Percentiles rank a stretch among this genome's conserved stretches.
Conservation (phyloP, 2,888 invertebrate genomes). For the Chouioia cunea region DNA sequence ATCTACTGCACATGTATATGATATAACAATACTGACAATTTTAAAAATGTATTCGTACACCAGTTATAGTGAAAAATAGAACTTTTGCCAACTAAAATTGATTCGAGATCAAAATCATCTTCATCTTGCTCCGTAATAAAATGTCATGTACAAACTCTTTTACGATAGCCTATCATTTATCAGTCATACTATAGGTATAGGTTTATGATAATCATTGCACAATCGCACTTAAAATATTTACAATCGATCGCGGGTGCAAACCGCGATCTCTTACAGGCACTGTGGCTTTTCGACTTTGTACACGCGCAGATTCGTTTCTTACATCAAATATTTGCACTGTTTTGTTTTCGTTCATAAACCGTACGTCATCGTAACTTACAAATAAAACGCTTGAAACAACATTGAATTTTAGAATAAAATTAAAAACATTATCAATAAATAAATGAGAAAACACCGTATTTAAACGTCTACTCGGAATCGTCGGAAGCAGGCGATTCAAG, state of each 20-base stretch:
- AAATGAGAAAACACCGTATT: slow-evolving; percentile 21
- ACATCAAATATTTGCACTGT: slow-evolving; percentile 56
- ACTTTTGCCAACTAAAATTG: slow-evolving; percentile 12
- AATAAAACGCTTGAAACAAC: too few species aligned
- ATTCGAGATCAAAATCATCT: slow-evolving; percentile 18
- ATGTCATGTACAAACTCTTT: slow-evolving; percentile 49
- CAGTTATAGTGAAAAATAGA: slow-evolving; percentile 3
- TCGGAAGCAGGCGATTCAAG: slow-evolving; percentile 37
- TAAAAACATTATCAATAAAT: too few species aligned
- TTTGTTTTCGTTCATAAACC: too few species aligned
- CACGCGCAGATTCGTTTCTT: slow-evolving; percentile 47
- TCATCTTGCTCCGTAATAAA: slow-evolving; percentile 14
- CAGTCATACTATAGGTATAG: slow-evolving; percentile 17
- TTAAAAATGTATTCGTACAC: too few species aligned
- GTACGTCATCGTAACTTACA: too few species aligned
- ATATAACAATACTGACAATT: too few species aligned
- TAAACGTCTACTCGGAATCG: not conserved
- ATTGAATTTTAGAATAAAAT: too few species aligned
- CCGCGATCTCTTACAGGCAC: slow-evolving; percentile 54
- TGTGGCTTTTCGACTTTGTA: slow-evolving; percentile 55
- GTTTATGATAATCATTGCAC: slow-evolving; percentile 28
- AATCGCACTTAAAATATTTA: slow-evolving; percentile 20
- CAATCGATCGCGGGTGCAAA: slow-evolving; percentile 18
- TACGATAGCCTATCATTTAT: slow-evolving; percentile 20
- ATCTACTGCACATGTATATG: too few species aligned